A percentile compares a stretch with the other conserved stretches of the same genome.
These are phyloP conservation scores for Lordiphosa collinella DNA, from an alignment of 1,140 invertebrate genomes.

Conservation along the genomic window DNA sequence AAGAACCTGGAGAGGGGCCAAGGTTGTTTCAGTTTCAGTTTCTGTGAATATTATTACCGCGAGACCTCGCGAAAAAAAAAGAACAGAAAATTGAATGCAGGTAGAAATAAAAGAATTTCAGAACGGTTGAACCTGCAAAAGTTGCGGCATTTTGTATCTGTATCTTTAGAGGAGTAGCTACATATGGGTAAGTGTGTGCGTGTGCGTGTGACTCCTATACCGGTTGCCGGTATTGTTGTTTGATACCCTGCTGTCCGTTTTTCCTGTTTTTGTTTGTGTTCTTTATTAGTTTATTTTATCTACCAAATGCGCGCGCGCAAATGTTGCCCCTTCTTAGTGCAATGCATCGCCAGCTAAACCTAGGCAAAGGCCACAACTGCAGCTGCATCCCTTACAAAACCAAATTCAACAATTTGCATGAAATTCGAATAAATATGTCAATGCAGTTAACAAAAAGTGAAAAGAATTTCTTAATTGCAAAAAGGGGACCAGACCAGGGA, in stretches of 20 bases:
- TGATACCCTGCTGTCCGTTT: too few relatives aligned
- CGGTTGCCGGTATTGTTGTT: conserved; percentile 23
- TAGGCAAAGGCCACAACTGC: conserved; percentile 1
- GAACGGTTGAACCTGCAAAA: conserved; percentile 57
- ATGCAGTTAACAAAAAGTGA: conserved; percentile 50
- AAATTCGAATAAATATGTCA: conserved; percentile 76
- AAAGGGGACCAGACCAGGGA: not conserved
- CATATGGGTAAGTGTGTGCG: conserved; percentile 16
- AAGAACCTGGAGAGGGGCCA: conserved; percentile 36
- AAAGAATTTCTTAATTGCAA: conserved; percentile 21
- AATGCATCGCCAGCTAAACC: too few relatives aligned
- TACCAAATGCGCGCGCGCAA: not conserved
- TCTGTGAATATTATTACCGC: conserved; percentile 34
- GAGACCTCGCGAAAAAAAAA: conserved; percentile 10
- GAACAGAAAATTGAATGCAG: conserved; percentile 26
- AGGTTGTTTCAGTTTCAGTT: conserved; percentile 49
- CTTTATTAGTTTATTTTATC: conserved; percentile 15
- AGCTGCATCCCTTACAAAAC: conserved; percentile 27
- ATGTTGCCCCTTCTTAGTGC: too few relatives aligned
- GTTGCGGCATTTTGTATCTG: conserved; percentile 66
- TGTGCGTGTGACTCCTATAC: conserved; percentile 28
- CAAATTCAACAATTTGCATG: conserved; percentile 59
- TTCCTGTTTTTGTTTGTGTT: conserved; percentile 39
- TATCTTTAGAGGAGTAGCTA: conserved; percentile 7
- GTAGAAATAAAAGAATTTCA: conserved; percentile 59